A percentile compares a stretch with the other conserved stretches of the same genome.
Conservation (phyloP, 2,888 invertebrate genomes). For the Polydesmus complanatus region DNA sequence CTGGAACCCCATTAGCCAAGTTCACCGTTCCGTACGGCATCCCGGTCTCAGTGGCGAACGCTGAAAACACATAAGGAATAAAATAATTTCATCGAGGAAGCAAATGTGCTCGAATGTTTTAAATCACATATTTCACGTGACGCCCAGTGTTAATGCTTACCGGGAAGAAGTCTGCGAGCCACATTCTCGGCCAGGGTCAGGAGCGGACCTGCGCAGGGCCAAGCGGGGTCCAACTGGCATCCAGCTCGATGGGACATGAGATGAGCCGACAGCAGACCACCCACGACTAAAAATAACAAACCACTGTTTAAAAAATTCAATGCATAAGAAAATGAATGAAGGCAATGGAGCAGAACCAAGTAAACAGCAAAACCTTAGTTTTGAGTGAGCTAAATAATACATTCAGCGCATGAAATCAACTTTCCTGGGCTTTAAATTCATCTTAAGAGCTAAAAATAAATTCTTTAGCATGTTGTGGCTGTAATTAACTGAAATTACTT, state of each 20-base stretch:
- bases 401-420: no score
- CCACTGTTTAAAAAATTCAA: no score
- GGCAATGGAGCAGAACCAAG: no score
- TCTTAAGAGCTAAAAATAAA: no score
- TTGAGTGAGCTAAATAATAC: no score
- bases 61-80: slow-evolving; percentile 24
- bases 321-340: not conserved
- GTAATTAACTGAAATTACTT: no score
- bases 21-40: slow-evolving; percentile 94
- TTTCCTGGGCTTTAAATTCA: no score
- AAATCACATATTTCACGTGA: slow-evolving; percentile 39
- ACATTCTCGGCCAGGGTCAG: slow-evolving; percentile 86
- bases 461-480: no score
- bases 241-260: slow-evolving; percentile 73
- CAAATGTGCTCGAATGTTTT: not conserved
- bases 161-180: slow-evolving; percentile 71
- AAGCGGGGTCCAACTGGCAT: slow-evolving; percentile 69
- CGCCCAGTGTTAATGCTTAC: slow-evolving; percentile 56
- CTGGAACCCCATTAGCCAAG: slow-evolving; percentile 75
- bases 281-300: slow-evolving; percentile 51
- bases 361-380: no score
- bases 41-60: slow-evolving; percentile 45
- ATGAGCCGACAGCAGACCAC: slow-evolving; percentile 91
- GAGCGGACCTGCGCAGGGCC: slow-evolving; percentile 95
- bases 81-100: no score